Conservation (phyloP, 2,113 vertebrate genomes). For the Pongo abelii region DNA sequence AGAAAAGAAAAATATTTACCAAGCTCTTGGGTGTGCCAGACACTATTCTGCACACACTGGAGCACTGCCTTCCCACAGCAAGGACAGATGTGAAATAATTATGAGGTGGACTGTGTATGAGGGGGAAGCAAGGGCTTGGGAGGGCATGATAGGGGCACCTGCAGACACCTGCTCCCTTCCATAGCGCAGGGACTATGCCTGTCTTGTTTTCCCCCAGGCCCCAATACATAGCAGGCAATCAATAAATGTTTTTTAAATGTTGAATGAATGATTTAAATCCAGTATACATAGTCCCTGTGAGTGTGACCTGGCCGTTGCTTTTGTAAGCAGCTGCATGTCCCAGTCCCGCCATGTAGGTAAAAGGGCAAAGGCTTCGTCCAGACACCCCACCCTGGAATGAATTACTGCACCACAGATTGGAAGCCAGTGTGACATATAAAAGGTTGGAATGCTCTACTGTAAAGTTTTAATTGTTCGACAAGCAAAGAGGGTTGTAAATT, state of each 20-base stretch:
- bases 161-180: neutral
- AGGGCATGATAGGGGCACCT: neutral
- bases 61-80: neutral
- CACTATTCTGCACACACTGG: neutral
- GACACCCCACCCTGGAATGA: constrained; percentile 69
- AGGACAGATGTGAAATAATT: neutral
- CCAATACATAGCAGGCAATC: neutral
- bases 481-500: constrained; percentile 77
- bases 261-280: neutral
- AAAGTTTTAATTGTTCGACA: constrained; percentile 80
- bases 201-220: neutral
- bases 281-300: neutral
- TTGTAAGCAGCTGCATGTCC: constrained; percentile 41
- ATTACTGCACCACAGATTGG: constrained; percentile 56
- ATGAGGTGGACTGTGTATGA: neutral
- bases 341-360: constrained; percentile 40
- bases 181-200: neutral
- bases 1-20: neutral
- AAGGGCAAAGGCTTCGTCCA: constrained; percentile 71
- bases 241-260: neutral
- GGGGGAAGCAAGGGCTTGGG: neutral
- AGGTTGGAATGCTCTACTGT: constrained; percentile 69
- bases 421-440: constrained; percentile 67
- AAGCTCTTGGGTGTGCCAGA: neutral
- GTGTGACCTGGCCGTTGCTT: neutral